These are phyloP conservation scores for rabbit (Oryctolagus cuniculus) DNA, from an alignment of 2,113 vertebrate species.

Conservation along the genomic window mOryCun1.1 NC_091442.1:20128001-20128500, in stretches of 20 bases:
- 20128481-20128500: no score
- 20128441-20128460: background rate
- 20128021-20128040: no score
- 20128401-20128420: background rate
- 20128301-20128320: background rate
- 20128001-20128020: no score
- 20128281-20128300: background rate
- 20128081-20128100: no score
- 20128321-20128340: background rate
- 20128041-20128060: no score
- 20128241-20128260: background rate
- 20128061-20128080: no score
- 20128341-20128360: background rate
- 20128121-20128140: background rate
- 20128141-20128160: background rate
- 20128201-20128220: background rate
- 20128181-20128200: background rate
- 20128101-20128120: no score
- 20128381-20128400: background rate
- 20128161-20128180: background rate
- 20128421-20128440: background rate
- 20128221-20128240: background rate
- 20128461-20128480: background rate
- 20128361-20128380: background rate
- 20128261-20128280: background rate